Evolutionary conservation across 23 tunicate genomes (phyloP).

Genomic region (Aplidium turbinatum): DNA sequence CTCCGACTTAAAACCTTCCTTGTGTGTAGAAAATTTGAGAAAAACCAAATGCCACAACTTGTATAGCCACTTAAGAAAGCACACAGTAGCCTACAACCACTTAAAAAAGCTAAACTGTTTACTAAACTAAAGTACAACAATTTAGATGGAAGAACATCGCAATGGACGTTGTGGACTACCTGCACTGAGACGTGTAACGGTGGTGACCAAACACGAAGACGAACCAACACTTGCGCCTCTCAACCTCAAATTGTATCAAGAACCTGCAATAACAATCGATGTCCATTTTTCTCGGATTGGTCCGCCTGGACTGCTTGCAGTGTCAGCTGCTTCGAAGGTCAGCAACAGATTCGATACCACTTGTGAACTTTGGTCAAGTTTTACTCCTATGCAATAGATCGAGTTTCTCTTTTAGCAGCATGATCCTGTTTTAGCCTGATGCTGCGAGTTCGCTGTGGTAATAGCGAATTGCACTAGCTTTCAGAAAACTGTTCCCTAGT

Average conservation of each 20-base stretch:
- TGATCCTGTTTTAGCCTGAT: too few relatives aligned
- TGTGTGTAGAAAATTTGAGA: too few relatives aligned
- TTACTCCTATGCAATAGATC: too few relatives aligned
- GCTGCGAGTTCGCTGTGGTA: too few relatives aligned
- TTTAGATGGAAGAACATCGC: conserved; percentile 27
- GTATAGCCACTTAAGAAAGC: too few relatives aligned
- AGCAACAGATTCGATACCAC: not conserved
- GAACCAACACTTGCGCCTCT: conserved; percentile 59
- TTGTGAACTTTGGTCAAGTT: too few relatives aligned
- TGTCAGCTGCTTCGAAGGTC: conserved; percentile 83
- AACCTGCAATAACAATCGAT: conserved; percentile 33
- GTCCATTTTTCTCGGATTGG: conserved; percentile 85
- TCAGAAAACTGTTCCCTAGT: too few relatives aligned
- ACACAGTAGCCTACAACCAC: not conserved
- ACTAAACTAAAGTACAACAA: too few relatives aligned
- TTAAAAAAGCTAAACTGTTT: not conserved
- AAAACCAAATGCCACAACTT: too few relatives aligned
- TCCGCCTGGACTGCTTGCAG: conserved; percentile 74
- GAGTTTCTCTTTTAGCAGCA: too few relatives aligned
- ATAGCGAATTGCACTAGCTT: too few relatives aligned
- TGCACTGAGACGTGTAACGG: conserved; percentile 71
- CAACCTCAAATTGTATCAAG: conserved; percentile 15
- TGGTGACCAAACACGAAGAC: conserved; percentile 38
- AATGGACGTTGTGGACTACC: conserved; percentile 67
- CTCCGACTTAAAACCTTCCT: too few relatives aligned